These are phyloP conservation scores for Nomada ruficornis DNA, from an alignment of 2,888 invertebrate genomes.

Conservation along the genomic window DNA sequence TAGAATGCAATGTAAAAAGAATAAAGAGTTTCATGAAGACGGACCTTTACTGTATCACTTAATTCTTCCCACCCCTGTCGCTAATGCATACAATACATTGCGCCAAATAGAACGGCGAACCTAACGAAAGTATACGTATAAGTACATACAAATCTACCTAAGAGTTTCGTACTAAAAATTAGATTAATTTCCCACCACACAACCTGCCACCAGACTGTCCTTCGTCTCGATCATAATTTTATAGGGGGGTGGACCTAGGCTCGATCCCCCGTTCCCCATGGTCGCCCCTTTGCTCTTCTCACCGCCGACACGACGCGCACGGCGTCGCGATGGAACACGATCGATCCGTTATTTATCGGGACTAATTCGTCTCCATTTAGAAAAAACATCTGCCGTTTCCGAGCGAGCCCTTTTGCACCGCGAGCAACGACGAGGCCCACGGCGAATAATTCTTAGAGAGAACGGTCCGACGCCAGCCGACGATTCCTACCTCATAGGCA, in stretches of 20 bases:
- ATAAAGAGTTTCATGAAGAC: no score
- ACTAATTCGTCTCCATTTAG: conserved; percentile 81
- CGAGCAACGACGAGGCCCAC: conserved; percentile 74
- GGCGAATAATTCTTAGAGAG: conserved; percentile 76
- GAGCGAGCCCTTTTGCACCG: conserved; percentile 68
- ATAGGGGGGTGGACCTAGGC: not conserved
- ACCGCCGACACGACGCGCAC: not conserved
- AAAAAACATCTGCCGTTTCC: conserved; percentile 78
- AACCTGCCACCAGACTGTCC: conserved; percentile 11
- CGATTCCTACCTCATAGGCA: conserved; percentile 83
- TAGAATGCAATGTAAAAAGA: no score
- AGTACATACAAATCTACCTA: no score
- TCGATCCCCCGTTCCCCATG: not conserved
- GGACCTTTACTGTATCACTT: no score
- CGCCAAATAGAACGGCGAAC: no score
- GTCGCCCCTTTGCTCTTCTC: not conserved
- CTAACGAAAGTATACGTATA: no score
- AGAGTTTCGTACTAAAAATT: no score
- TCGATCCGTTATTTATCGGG: conserved; percentile 79
- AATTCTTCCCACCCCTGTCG: no score
- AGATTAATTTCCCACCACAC: not conserved
- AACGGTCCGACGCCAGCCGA: conserved; percentile 71
- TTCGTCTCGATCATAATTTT: not conserved
- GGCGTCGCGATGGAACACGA: conserved; percentile 54
- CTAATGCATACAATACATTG: no score